Evolutionary conservation across 35 echinoderm and acorn worm species (phyloP), one percentile per base, ranked within the genome.

Genomic region (Lytechinus pictus): DNA sequence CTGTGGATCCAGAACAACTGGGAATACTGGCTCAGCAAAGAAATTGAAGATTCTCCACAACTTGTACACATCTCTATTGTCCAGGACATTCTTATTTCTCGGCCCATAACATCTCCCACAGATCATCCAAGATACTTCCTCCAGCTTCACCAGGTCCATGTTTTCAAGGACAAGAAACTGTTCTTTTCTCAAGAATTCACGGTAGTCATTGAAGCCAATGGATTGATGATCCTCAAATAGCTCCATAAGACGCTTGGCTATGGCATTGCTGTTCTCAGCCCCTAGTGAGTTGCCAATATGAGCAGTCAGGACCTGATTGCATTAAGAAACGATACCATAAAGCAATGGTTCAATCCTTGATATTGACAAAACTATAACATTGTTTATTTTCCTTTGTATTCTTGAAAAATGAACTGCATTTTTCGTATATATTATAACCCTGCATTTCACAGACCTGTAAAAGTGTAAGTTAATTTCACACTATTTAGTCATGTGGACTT

Each of bases 41-140:
- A 95, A 95, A 94, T 97, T 97, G 28, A 97, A 97, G 56, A 97
- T 61, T 24, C 86, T 88, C 97, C 97, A 97, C 11, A 96, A 16
- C 33, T 95, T 96, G 12, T 93, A 91, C 0, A 95, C 60, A 28
- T 96, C 95, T n/a, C 8, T 24, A 3, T 95, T n/a, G 28, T 55
- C 53, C 19, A 97, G 66, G 54, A 94, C 58, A 54, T 95, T 86
- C 54, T 55, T 52, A 12, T 52, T 16, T 52, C 95, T 58, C 52
- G 54, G 54, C 54, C 92, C 87, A 87, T 94, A 96, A 3, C 89
- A 29, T 24, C 95, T 96, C 16, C 71, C 55, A 66, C 97, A 96
- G 27, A 96, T 91, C 91, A 95, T 95, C 97, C 97, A 97, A 52
- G 94, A 94, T 16, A 95, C 95, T 27, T 96, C 94, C 27, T 96